Evolutionary conservation across 2,113 vertebrate species (phyloP), one percentile per base, ranked within the genome.

Genomic region (Plecturocebus donacophilus): DNA sequence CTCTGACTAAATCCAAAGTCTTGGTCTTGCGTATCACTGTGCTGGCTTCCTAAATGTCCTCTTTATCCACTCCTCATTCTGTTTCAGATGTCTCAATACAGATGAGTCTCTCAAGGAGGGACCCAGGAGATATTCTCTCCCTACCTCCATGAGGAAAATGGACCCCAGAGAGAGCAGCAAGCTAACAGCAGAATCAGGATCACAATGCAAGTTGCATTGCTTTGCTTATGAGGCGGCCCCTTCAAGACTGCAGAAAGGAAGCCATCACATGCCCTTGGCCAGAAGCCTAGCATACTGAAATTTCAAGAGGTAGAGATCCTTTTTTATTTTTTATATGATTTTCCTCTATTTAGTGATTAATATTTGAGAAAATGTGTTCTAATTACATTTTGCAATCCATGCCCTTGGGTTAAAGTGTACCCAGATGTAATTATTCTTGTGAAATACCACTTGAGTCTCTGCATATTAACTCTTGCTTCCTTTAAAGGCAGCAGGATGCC

Each of bases 381-480:
- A 56, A 56, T 95, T 90, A 90, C 66, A 97, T 91, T 95, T 94
- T 87, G 82, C 38, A 96, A 61, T 61, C 61, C 52, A 79, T 88
- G 70, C 40, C 40, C 66, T 92, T 85, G 45, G 77, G 71, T 94
- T 88, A 90, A 70, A 80, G 8, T 79, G 25, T 84, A 23, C 76
- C 81, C 71, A 87, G 52, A 73, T 88, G 27, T 84, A 97, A 98
- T 97, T 83, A 86, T 90, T 92, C 87, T 61, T 85, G 71, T 68
- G 54, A 95, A 97, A 94, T 68, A 81, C 21, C 71, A 58, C 52
- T 54, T 90, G 79, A 3, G 25, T 85, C 49, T 95, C 75, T 61
- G 71, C 77, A 61, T 82, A 94, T 83, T 94, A 95, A 97, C 85
- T 91, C n/a, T 54, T 76, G 12, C 14, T 88, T 94, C 73, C 40